These are phyloP conservation scores for Chalcis sispes DNA, from an alignment of 2,888 invertebrate genomes.

Conservation along the genomic window DNA sequence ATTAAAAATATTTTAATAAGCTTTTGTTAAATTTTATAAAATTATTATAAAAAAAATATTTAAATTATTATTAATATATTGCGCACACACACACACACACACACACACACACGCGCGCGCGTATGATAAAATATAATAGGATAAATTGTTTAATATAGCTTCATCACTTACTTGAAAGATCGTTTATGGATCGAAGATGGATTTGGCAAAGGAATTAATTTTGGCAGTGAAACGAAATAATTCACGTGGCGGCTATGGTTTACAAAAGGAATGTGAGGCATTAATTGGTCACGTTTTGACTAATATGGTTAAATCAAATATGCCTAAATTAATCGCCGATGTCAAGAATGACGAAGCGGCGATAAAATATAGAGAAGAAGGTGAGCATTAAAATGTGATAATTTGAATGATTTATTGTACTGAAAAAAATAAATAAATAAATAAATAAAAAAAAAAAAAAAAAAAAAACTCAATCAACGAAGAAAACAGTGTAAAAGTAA, in stretches of 20 bases:
- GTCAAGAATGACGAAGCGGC: slow-evolving; percentile 70
- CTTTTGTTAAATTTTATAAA: too few relatives aligned
- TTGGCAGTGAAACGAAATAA: slow-evolving; percentile 68
- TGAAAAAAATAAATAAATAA: too few relatives aligned
- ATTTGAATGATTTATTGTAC: too few relatives aligned
- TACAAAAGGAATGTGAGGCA: slow-evolving; percentile 72
- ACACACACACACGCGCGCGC: too few relatives aligned
- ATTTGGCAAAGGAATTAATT: slow-evolving; percentile 68
- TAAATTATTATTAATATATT: not conserved
- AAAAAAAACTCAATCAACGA: too few relatives aligned
- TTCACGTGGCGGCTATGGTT: slow-evolving; percentile 70
- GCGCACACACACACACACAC: not conserved
- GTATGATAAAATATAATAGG: too few relatives aligned
- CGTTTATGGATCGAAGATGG: slow-evolving; percentile 62
- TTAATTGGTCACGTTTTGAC: slow-evolving; percentile 70
- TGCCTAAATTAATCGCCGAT: slow-evolving; percentile 67
- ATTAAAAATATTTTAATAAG: too few relatives aligned
- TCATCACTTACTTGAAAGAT: slow-evolving; percentile 5
- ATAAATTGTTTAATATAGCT: too few relatives aligned
- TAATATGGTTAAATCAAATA: slow-evolving; percentile 70
- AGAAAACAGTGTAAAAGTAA: too few relatives aligned
- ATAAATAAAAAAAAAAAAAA: too few relatives aligned
- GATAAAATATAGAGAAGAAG: slow-evolving; percentile 70
- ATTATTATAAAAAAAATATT: too few relatives aligned
- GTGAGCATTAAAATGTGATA: too few relatives aligned